Evolutionary conservation across 2,888 invertebrate genomes (phyloP).

Genomic region (Neoascia interrupta): DNA sequence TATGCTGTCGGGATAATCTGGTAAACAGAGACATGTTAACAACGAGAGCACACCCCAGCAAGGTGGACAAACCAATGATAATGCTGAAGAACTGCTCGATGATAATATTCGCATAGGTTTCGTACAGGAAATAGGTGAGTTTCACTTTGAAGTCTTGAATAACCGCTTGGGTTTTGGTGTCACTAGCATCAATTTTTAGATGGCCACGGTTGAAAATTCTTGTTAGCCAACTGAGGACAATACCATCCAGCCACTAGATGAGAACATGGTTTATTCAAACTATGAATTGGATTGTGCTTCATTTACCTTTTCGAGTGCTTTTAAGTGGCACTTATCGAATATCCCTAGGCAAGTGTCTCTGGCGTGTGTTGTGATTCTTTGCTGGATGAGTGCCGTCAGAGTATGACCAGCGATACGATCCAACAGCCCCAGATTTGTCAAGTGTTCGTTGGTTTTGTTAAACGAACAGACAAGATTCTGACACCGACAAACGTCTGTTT

Average conservation of each 20-base stretch:
- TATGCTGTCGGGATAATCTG: constrained; percentile 96
- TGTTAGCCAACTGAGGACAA: constrained; percentile 92
- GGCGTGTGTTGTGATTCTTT: constrained; percentile 91
- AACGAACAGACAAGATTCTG: constrained; percentile 83
- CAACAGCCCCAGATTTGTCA: constrained; percentile 88
- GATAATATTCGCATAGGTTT: constrained; percentile 92
- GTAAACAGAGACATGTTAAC: neutral
- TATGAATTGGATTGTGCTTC: neutral
- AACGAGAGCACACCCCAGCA: neutral
- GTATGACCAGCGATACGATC: constrained; percentile 92
- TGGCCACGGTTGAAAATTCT: constrained; percentile 88
- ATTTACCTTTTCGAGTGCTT: constrained; percentile 86
- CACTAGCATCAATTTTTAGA: constrained; percentile 82
- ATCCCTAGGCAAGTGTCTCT: constrained; percentile 91
- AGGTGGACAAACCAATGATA: constrained; percentile 87
- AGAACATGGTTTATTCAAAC: constrained; percentile 3
- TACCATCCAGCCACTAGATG: constrained; percentile 91
- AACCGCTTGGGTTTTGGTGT: constrained; percentile 81
- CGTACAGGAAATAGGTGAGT: constrained; percentile 90
- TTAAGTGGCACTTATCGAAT: constrained; percentile 90
- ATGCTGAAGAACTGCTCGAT: constrained; percentile 97
- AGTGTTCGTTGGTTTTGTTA: constrained; percentile 87
- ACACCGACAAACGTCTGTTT: constrained; percentile 83
- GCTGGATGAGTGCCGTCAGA: constrained; percentile 90
- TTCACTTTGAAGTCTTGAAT: constrained; percentile 87